Evolutionary conservation across 2,888 invertebrate species (phyloP).

Genomic region (Lasiommata megera): DNA sequence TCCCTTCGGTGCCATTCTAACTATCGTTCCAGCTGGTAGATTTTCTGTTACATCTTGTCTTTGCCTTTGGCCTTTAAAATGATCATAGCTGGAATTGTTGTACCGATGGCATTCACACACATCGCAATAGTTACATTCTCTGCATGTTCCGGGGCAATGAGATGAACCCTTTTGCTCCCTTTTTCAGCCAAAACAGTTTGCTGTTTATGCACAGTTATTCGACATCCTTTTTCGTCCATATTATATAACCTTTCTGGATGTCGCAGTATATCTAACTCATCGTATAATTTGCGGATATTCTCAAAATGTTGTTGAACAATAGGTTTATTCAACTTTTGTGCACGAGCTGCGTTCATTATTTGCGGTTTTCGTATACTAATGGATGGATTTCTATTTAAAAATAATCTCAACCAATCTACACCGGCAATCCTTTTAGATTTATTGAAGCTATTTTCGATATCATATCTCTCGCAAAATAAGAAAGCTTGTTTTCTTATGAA

Average conservation of each 20-base stretch:
- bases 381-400: too few relatives aligned
- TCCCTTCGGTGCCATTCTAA: background rate
- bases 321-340: slow-evolving; percentile 38
- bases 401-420: too few relatives aligned
- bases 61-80: background rate
- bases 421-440: too few relatives aligned
- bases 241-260: background rate
- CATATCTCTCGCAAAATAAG: too few relatives aligned
- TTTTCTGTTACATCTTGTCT: background rate
- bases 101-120: background rate
- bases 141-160: background rate
- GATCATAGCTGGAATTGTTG: background rate
- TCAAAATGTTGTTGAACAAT: slow-evolving; percentile 35
- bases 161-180: background rate
- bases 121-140: background rate
- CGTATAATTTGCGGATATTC: slow-evolving; percentile 10
- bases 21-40: background rate
- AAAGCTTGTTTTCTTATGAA: too few relatives aligned
- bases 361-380: too few relatives aligned
- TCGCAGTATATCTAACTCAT: background rate
- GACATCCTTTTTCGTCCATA: slow-evolving; percentile 20
- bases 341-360: slow-evolving; percentile 39
- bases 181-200: background rate
- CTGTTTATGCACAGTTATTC: slow-evolving; percentile 30
- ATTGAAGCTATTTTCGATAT: too few relatives aligned